A percentile compares a stretch with the other conserved stretches of the same genome.
Evolutionary conservation across 2,113 vertebrate species (phyloP).

Genomic region (Camelus dromedarius): DNA sequence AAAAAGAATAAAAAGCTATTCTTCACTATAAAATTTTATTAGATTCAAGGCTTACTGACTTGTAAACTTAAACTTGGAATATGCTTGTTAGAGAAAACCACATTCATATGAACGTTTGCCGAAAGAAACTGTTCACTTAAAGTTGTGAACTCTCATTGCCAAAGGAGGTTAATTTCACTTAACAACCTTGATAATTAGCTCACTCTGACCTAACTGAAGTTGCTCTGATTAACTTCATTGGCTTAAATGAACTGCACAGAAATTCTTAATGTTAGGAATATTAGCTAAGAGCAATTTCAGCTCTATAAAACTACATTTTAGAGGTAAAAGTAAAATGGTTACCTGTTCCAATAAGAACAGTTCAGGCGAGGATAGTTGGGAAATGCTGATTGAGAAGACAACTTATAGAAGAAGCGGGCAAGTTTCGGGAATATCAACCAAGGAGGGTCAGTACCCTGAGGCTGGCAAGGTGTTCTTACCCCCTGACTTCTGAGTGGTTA

Average conservation of each 20-base stretch:
- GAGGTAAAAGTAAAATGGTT: conserved; percentile 33
- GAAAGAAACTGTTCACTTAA: not conserved
- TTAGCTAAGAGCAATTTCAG: not conserved
- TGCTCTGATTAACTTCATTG: not conserved
- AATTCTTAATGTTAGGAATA: not conserved
- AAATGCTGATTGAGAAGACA: not conserved
- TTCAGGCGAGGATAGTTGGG: not conserved
- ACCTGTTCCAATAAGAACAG: not conserved
- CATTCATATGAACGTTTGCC: conserved; percentile 24
- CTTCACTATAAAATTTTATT: conserved; percentile 1
- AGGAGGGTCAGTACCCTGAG: no score
- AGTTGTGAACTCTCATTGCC: conserved; percentile 11
- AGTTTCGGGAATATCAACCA: not conserved
- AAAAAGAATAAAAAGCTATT: not conserved
- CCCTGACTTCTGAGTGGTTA: not conserved
- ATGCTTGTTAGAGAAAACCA: not conserved
- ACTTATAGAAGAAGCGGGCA: not conserved
- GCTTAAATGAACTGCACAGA: not conserved
- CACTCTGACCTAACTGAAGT: not conserved
- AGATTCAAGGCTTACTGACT: not conserved
- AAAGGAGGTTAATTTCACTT: conserved; percentile 18
- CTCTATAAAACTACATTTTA: conserved; percentile 7
- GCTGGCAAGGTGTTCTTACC: not conserved
- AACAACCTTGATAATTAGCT: not conserved
- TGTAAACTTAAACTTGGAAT: not conserved